Conservation (phyloP, 2,888 invertebrate genomes). For the Andrena minutula region DNA sequence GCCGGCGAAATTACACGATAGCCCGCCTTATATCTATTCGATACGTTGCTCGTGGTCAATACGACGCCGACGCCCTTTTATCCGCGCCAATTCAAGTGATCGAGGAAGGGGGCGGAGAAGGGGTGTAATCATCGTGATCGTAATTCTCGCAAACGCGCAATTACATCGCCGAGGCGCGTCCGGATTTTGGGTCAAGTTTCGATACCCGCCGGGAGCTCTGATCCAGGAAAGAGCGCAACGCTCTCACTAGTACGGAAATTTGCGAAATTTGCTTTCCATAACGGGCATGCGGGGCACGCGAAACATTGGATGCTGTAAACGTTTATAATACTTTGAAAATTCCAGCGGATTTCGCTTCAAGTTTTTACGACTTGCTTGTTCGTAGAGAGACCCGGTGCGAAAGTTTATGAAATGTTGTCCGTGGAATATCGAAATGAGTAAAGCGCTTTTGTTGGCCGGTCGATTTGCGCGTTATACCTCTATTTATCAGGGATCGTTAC, state of each 20-base stretch:
- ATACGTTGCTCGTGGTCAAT: not conserved
- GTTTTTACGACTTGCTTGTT: not conserved
- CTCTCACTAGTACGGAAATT: not conserved
- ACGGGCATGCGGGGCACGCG: not conserved
- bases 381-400: not conserved
- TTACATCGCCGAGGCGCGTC: slow-evolving; percentile 1
- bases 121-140: not conserved
- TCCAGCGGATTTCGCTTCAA: not conserved
- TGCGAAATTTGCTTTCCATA: slow-evolving; percentile 10
- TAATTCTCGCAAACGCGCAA: slow-evolving; percentile 14
- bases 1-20: not conserved
- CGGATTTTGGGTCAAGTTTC: slow-evolving; percentile 14
- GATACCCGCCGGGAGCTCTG: not conserved
- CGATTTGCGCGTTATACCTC: not conserved
- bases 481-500: not conserved
- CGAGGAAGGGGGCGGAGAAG: not conserved
- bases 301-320: slow-evolving; percentile 10
- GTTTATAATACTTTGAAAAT: slow-evolving; percentile 6
- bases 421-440: not conserved
- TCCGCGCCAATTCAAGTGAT: not conserved
- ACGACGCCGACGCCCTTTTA: slow-evolving; percentile 4
- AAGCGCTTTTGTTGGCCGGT: not conserved
- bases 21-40: slow-evolving; percentile 20
- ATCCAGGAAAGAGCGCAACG: not conserved
- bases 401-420: not conserved